phyloP scores from a whole-genome alignment of 1,140 invertebrate genomes.

The Cyrtorhinus lividipennis region DNA sequence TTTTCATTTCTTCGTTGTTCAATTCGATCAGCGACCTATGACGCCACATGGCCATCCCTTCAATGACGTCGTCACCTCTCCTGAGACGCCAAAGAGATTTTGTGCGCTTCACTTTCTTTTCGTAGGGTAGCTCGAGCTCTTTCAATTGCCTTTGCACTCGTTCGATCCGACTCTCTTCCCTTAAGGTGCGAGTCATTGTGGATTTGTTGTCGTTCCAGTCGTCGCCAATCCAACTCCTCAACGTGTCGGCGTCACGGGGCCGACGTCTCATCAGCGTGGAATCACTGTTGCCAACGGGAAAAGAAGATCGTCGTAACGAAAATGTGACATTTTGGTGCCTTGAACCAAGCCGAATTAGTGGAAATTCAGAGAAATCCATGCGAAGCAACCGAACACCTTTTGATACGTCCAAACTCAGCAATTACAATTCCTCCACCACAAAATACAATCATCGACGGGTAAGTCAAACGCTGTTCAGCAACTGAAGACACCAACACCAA shows the following conservation, averaged over 20 bases:
- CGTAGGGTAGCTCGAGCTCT: slow-evolving; percentile 23
- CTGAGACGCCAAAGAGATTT: slow-evolving; percentile 69
- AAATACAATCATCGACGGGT: too few relatives aligned
- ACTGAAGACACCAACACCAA: too few relatives aligned
- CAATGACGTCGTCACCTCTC: slow-evolving; percentile 50
- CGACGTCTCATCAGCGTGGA: background rate
- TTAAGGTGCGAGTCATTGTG: slow-evolving; percentile 24
- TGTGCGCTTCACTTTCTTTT: slow-evolving; percentile 48
- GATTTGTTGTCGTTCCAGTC: slow-evolving; percentile 25
- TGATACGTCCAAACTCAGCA: too few relatives aligned
- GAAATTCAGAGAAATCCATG: slow-evolving; percentile 16
- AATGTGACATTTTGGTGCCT: background rate
- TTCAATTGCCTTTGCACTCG: slow-evolving; percentile 26
- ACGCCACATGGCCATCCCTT: slow-evolving; percentile 71
- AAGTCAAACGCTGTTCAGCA: too few relatives aligned
- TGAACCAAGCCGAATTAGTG: background rate
- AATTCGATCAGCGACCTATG: slow-evolving; percentile 66
- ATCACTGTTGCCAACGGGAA: background rate
- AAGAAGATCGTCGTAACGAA: background rate
- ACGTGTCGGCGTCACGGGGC: slow-evolving; percentile 24
- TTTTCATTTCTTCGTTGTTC: slow-evolving; percentile 33
- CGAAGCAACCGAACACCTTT: too few relatives aligned
- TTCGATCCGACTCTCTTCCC: slow-evolving; percentile 20
- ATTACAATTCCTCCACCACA: too few relatives aligned
- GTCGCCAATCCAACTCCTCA: slow-evolving; percentile 34